Evolutionary conservation across 2,888 invertebrate genomes (phyloP).

Genomic region (Eristalis pertinax): DNA sequence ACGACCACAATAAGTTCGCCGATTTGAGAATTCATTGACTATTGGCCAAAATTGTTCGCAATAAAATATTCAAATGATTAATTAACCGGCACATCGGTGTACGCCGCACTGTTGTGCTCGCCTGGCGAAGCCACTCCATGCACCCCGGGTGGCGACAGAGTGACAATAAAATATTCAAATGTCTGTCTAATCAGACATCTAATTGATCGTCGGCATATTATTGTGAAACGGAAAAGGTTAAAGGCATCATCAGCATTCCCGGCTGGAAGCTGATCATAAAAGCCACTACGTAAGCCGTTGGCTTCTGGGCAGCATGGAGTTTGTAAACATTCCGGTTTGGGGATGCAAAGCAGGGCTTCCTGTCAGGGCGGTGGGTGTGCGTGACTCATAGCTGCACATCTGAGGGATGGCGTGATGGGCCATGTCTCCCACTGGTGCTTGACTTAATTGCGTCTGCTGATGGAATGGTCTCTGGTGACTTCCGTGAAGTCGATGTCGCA

Average conservation of each 20-base stretch:
- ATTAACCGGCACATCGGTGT: constrained; percentile 47
- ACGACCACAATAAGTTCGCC: constrained; percentile 22
- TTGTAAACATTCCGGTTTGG: neutral
- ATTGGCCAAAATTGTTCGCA: constrained; percentile 54
- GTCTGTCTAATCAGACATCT: constrained; percentile 58
- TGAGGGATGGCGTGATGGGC: neutral
- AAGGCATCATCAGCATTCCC: constrained; percentile 61
- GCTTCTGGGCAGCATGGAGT: constrained; percentile 22
- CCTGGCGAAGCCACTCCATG: neutral
- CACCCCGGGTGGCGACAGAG: constrained; percentile 35
- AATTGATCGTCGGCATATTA: constrained; percentile 62
- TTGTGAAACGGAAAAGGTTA: constrained; percentile 57
- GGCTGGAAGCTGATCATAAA: constrained; percentile 42
- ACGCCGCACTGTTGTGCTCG: neutral
- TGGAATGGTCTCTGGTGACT: neutral
- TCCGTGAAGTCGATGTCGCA: neutral
- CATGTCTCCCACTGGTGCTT: neutral
- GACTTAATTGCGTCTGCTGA: neutral
- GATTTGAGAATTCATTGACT: constrained; percentile 56
- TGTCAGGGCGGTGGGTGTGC: neutral
- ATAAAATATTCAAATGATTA: constrained; percentile 63
- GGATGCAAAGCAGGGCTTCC: neutral
- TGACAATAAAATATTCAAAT: constrained; percentile 59
- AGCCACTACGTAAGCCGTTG: constrained; percentile 41
- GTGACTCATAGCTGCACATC: neutral